A percentile compares a stretch with the other conserved stretches of the same genome.
Conservation (phyloP, 1,140 invertebrate species). For the Drosophila nannoptera region DNA sequence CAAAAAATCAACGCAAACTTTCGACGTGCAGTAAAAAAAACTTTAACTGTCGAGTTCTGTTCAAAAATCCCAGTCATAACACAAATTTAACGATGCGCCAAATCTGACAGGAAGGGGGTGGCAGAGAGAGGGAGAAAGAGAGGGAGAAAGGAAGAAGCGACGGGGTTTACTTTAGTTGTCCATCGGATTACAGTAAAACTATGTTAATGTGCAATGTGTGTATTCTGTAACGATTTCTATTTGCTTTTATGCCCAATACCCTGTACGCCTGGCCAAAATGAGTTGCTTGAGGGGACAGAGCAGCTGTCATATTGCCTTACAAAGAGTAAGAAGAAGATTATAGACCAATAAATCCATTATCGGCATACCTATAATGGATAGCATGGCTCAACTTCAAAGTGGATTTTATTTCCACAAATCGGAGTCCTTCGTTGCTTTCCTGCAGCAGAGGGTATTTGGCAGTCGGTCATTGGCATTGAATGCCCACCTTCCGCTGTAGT, state of each 20-base stretch:
- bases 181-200: constrained; percentile 5
- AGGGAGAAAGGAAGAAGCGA: not conserved
- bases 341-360: too few relatives aligned
- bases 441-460: too few relatives aligned
- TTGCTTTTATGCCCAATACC: not conserved
- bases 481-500: not conserved
- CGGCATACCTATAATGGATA: too few relatives aligned
- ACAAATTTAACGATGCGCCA: constrained; percentile 30
- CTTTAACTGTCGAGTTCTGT: constrained; percentile 13
- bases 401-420: too few relatives aligned
- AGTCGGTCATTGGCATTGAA: not conserved
- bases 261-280: not conserved
- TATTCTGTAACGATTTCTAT: not conserved
- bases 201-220: not conserved
- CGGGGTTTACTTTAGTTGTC: not conserved
- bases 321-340: too few relatives aligned
- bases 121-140: not conserved
- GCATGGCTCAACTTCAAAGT: too few relatives aligned
- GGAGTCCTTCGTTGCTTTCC: too few relatives aligned
- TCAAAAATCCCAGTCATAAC: constrained; percentile 20
- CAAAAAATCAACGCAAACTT: not conserved
- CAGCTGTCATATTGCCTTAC: too few relatives aligned
- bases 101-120: not conserved
- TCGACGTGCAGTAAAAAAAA: constrained; percentile 23
- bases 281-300: too few relatives aligned